Conservation (phyloP, 2,888 invertebrate genomes). For the Lobophora halterata region DNA sequence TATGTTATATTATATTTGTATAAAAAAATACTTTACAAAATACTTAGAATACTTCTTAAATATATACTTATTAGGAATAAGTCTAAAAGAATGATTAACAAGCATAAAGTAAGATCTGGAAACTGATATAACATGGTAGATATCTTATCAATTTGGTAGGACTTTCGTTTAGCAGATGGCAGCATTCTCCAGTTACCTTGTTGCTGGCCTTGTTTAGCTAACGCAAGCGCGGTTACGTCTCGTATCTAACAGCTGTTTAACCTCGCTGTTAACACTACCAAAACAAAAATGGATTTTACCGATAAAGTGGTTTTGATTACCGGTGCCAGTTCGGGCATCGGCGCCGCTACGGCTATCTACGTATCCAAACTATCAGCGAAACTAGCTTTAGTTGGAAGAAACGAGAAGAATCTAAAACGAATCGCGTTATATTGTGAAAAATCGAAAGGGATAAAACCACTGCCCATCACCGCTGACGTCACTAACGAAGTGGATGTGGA, state of each 20-base stretch:
- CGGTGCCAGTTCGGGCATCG: constrained; percentile 89
- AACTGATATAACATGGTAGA: background rate
- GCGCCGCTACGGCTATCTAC: constrained; percentile 84
- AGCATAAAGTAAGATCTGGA: too few relatives aligned
- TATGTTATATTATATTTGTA: too few relatives aligned
- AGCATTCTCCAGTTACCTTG: constrained; percentile 10
- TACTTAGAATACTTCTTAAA: too few relatives aligned
- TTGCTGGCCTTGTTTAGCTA: constrained; percentile 1
- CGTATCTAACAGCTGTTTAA: constrained; percentile 33
- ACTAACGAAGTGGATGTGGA: constrained; percentile 84
- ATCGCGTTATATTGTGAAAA: constrained; percentile 76
- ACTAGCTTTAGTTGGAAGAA: constrained; percentile 82
- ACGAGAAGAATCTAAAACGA: constrained; percentile 56
- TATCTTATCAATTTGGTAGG: constrained; percentile 4
- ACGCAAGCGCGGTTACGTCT: constrained; percentile 26
- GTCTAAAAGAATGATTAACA: too few relatives aligned
- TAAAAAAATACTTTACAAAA: too few relatives aligned
- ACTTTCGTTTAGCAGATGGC: constrained; percentile 3
- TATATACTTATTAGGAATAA: too few relatives aligned
- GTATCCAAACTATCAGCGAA: constrained; percentile 84
- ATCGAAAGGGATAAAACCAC: constrained; percentile 77
- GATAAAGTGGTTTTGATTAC: constrained; percentile 84
- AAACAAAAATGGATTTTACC: constrained; percentile 74
- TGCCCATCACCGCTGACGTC: constrained; percentile 82
- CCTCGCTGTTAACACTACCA: constrained; percentile 24